These are phyloP conservation scores for Latrodectus elegans DNA, from an alignment of 2,888 invertebrate genomes.

Conservation along the genomic window DNA sequence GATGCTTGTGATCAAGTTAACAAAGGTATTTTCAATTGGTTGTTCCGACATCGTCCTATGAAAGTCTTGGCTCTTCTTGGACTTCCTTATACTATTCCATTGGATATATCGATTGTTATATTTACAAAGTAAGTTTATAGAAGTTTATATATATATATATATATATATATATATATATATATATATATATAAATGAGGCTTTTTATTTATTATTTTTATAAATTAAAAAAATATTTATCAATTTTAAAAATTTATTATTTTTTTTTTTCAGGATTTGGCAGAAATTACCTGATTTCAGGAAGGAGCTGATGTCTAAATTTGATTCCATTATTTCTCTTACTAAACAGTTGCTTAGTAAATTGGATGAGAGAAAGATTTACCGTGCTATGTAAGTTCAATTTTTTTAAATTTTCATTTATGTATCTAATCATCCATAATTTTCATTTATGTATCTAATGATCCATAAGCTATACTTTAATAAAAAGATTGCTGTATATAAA, in stretches of 20 bases:
- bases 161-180: too few relatives aligned
- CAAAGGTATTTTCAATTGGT: constrained; percentile 91
- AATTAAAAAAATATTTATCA: background rate
- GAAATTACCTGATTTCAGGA: constrained; percentile 49
- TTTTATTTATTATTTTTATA: too few relatives aligned
- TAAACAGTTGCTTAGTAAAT: constrained; percentile 76
- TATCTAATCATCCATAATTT: too few relatives aligned
- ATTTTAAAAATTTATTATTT: background rate
- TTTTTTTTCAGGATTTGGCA: constrained; percentile 55
- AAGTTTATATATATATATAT: background rate
- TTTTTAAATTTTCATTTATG: background rate
- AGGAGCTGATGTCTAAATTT: constrained; percentile 58
- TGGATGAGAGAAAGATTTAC: constrained; percentile 75
- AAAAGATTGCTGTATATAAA: too few relatives aligned
- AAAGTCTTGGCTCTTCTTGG: constrained; percentile 86
- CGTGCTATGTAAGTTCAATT: constrained; percentile 76
- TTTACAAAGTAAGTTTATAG: constrained; percentile 79
- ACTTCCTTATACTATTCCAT: constrained; percentile 90
- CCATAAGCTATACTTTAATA: too few relatives aligned
- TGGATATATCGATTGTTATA: constrained; percentile 82
- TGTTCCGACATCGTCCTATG: constrained; percentile 88
- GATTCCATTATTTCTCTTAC: constrained; percentile 40
- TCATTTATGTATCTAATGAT: too few relatives aligned
- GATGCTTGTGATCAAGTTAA: constrained; percentile 94
- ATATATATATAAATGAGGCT: too few relatives aligned